Conservation (phyloP, 2,797 vertebrate species). For the Etheostoma nigrum region DNA sequence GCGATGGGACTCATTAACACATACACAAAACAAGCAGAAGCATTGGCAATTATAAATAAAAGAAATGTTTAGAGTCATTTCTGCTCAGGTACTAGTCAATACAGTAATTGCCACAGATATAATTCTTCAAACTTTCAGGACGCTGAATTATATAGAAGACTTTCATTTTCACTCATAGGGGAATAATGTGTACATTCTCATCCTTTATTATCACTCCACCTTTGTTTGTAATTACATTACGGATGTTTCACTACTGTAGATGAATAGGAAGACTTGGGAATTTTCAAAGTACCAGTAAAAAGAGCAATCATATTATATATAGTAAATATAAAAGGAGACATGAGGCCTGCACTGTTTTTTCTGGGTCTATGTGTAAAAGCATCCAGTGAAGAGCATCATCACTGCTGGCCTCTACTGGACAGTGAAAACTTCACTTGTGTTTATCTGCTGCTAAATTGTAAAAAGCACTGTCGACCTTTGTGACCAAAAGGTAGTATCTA, state of each 20-base stretch:
- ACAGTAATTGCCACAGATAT: not conserved
- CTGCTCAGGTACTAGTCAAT: not conserved
- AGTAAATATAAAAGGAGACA: not conserved
- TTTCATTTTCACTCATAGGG: conserved; percentile 28
- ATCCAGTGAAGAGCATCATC: not conserved
- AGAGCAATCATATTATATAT: not conserved
- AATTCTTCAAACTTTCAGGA: conserved; percentile 23
- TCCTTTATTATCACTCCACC: not conserved
- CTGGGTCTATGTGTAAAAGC: not conserved
- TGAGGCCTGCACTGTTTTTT: not conserved
- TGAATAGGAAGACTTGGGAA: not conserved
- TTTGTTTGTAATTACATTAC: conserved; percentile 4
- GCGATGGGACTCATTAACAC: not conserved
- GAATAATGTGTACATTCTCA: conserved; percentile 10
- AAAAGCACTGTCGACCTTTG: not conserved
- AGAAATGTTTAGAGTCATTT: not conserved
- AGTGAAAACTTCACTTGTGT: not conserved
- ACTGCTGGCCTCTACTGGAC: conserved; percentile 34
- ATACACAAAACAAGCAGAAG: not conserved
- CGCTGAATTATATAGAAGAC: not conserved
- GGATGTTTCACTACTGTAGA: not conserved
- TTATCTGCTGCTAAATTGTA: conserved; percentile 1
- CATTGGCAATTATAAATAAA: not conserved
- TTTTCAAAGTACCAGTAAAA: conserved; percentile 13
- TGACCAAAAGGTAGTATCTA: not conserved